These are phyloP conservation scores for Catharus fuscescens DNA, from an alignment of 2,113 vertebrate species.

Conservation along the genomic window DNA sequence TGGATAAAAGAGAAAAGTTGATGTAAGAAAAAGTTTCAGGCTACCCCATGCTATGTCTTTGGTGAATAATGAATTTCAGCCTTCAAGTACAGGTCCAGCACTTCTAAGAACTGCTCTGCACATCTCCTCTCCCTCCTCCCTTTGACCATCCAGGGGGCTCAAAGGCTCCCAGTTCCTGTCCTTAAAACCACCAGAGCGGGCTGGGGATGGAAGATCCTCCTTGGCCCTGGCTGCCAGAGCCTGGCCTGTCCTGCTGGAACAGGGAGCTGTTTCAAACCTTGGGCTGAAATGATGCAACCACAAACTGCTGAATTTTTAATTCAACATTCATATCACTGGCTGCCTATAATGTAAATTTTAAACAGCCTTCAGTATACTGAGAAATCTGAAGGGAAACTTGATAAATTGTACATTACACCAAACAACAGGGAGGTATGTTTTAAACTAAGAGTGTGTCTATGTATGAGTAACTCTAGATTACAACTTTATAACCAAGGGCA, in stretches of 20 bases:
- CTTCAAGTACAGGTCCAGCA: neutral
- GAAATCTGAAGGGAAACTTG: neutral
- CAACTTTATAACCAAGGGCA: neutral
- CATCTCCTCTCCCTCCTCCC: neutral
- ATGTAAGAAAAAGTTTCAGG: neutral
- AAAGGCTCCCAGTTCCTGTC: neutral
- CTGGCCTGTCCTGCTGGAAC: neutral
- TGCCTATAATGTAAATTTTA: neutral
- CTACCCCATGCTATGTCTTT: neutral
- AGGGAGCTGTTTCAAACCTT: neutral
- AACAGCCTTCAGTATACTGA: neutral
- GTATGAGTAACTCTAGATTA: neutral
- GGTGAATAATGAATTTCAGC: neutral
- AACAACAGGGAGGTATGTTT: neutral
- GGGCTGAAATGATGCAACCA: neutral
- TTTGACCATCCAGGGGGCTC: neutral
- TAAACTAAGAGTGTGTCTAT: neutral
- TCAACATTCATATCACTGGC: neutral
- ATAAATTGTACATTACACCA: neutral
- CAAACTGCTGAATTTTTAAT: neutral
- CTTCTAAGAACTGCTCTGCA: neutral
- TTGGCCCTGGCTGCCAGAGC: neutral
- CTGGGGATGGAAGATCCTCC: neutral
- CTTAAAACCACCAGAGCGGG: rapidly evolving
- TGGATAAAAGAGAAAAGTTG: neutral